These are phyloP conservation scores for Agelastica alni DNA, from an alignment of 2,888 invertebrate genomes.

Conservation along the genomic window DNA sequence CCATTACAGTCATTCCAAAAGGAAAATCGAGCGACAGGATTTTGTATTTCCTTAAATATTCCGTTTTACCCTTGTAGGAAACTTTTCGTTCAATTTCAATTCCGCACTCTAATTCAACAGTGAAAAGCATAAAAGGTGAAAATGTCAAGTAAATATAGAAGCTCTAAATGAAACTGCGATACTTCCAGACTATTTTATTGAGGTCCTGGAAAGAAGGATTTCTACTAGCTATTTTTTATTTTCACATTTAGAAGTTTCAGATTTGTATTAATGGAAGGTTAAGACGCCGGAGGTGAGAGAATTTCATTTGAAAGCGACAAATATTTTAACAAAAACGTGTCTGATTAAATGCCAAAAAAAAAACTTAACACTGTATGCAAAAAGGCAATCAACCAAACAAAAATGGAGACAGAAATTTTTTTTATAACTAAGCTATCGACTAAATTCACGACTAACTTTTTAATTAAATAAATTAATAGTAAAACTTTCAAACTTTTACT, in stretches of 20 bases:
- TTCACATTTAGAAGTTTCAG: background rate
- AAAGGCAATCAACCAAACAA: no score
- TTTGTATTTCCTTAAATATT: background rate
- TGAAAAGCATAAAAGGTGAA: slow-evolving; percentile 21
- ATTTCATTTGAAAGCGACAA: background rate
- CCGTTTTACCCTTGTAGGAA: slow-evolving; percentile 1
- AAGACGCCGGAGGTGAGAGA: background rate
- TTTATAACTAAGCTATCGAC: no score
- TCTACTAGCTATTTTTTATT: slow-evolving; percentile 27
- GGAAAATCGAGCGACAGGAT: no score
- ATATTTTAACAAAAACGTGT: background rate
- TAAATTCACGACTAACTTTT: no score
- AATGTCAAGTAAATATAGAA: slow-evolving; percentile 28
- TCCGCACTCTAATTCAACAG: slow-evolving; percentile 16
- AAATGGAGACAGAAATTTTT: no score
- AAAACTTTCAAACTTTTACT: no score
- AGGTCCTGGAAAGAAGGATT: slow-evolving; percentile 22
- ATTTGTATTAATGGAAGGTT: slow-evolving; percentile 6
- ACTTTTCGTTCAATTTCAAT: slow-evolving; percentile 1
- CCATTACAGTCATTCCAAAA: no score
- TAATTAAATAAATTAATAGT: no score
- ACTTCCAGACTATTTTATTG: slow-evolving; percentile 28
- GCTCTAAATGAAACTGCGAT: slow-evolving; percentile 26
- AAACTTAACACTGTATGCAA: no score
- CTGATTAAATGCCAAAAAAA: no score